Percentiles rank a stretch among this genome's conserved stretches.
These are phyloP conservation scores for Coturnix japonica DNA, from an alignment of 2,113 vertebrate species.

Conservation along the genomic window DNA sequence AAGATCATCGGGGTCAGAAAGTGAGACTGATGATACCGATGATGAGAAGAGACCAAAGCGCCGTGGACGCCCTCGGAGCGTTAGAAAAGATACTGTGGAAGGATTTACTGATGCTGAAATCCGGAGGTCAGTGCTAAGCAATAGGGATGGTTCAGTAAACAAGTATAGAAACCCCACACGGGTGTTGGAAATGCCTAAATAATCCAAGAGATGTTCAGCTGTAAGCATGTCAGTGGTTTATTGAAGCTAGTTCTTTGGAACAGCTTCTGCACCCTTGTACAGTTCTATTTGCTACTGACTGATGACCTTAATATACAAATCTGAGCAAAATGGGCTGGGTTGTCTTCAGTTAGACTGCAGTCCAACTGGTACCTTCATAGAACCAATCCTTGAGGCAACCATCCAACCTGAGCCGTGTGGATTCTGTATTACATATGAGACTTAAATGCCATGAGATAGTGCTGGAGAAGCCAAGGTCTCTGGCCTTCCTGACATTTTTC, in stretches of 20 bases:
- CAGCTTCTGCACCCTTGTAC: background rate
- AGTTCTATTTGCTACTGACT: background rate
- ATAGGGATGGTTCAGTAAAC: background rate
- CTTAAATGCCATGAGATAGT: background rate
- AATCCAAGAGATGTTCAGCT: background rate
- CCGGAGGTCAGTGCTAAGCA: constrained; percentile 82
- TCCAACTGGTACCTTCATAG: background rate
- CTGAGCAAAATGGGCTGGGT: background rate
- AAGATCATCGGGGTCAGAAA: constrained; percentile 93
- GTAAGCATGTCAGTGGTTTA: rapidly evolving
- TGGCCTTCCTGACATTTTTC: background rate
- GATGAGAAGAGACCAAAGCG: constrained; percentile 96
- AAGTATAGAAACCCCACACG: background rate
- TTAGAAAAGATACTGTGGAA: constrained; percentile 95
- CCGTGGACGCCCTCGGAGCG: constrained; percentile 89
- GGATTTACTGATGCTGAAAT: constrained; percentile 97
- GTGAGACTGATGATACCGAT: constrained; percentile 93
- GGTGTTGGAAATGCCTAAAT: background rate
- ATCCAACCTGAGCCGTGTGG: background rate
- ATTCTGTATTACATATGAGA: rapidly evolving
- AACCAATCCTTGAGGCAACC: background rate
- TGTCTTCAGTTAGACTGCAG: background rate
- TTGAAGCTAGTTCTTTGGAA: background rate
- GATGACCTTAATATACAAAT: background rate
- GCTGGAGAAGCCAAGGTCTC: background rate